Percentiles rank a stretch among this genome's conserved stretches.
Conservation (phyloP, 2,113 vertebrate genomes). For the Callocephalon fimbriatum region DNA sequence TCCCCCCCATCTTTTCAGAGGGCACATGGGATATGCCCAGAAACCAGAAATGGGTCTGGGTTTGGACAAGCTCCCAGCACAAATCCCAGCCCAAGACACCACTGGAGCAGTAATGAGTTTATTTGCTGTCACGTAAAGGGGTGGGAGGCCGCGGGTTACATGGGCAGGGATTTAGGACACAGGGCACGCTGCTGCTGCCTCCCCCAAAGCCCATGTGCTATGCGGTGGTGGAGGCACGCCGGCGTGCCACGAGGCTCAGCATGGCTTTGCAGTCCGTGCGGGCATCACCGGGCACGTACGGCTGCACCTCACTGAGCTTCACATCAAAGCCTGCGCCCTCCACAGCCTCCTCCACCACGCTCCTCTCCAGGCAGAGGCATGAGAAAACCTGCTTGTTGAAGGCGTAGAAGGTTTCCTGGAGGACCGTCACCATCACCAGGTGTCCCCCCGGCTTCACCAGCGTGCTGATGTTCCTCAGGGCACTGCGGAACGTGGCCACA, state of each 20-base stretch:
- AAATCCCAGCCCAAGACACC: fast-evolving
- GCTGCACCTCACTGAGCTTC: slow-evolving; percentile 2
- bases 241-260: neutral
- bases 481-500: neutral
- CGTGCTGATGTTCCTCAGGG: slow-evolving; percentile 41
- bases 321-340: slow-evolving; percentile 36
- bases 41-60: neutral
- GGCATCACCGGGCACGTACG: fast-evolving
- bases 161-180: fast-evolving
- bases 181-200: fast-evolving
- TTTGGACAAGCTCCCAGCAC: neutral
- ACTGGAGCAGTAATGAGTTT: fast-evolving
- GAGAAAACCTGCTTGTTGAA: slow-evolving; percentile 65
- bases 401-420: slow-evolving; percentile 62
- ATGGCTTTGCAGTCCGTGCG: fast-evolving
- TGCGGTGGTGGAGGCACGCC: fast-evolving
- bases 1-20: neutral
- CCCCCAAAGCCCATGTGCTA: fast-evolving
- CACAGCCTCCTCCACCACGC: neutral
- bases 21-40: fast-evolving
- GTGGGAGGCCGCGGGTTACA: neutral
- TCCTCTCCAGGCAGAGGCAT: slow-evolving; percentile 42
- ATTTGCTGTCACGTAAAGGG: neutral
- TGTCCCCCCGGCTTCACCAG: slow-evolving; percentile 70
- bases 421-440: slow-evolving; percentile 54